Base-by-base conservation (phyloP, 1,140 invertebrate genomes). In the Sweltsa coloradensis region DNA sequence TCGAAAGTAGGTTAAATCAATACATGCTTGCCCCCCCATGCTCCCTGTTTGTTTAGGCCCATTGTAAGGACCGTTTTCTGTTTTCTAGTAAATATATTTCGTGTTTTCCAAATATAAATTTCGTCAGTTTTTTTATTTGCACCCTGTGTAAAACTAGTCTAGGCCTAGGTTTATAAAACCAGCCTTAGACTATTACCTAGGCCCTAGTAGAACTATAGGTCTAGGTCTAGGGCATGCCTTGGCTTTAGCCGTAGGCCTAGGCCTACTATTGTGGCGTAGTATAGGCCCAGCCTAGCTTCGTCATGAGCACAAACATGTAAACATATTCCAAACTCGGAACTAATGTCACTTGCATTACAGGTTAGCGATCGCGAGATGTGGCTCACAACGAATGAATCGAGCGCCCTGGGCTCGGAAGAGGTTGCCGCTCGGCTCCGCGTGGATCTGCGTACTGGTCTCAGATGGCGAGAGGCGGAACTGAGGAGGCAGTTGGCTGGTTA, bases 391-490 rank as follows among this genome's bases (percentile, higher is more conserved):
- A 69, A 71, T 1, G 78, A 85, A 57, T 76, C 80, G 16, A 73
- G 78, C 41, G 70, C 69, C 44, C 66, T 83, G 31, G 71, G 74
- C 16, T 74, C 73, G 48, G 79, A 82, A 53, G 83, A 92, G 63
- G 82, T 93, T 21, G 78, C 81, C 3, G 78, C 80, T 16, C 72
- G 81, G 46, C 71, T 93, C 19, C 77, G 81, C 43, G 87, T 92
- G 9, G 83, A 95, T 62, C 70, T 82, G 11, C 73, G 81, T 29
- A 74, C 74, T 47, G 94, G 93, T 1, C 69, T 97, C 5, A 78
- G 79, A 60, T 87, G 85, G 78, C 73, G 77, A 27, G 92, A 97
- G 61, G 89, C 88, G 0, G 81, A 83, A 50, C 75, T 81, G 37
- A 75, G 93, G 41, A 73, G 78, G 40, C 70, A 76, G 29, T 63